Evolutionary conservation across 1,140 invertebrate genomes (phyloP), one percentile per base, ranked within the genome.

Genomic region (Sminthurinus signatus): DNA sequence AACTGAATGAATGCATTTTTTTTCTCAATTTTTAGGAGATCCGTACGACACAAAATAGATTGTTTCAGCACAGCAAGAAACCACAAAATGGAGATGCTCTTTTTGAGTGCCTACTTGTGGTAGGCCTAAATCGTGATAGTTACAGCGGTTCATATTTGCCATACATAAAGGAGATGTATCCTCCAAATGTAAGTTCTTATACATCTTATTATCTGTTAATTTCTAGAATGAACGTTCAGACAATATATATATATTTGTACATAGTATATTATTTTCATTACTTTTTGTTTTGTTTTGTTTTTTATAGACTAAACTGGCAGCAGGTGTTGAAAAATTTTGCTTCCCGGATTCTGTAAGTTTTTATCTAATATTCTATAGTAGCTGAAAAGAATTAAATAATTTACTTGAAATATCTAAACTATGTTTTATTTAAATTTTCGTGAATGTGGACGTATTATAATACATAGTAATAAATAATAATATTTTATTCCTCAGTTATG

Each of bases 331-430:
- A 75, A 78, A 82, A 58, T 80, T 86, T 27, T 84, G 84, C 80
- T 82, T 89, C 79, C 83, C 88, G 71, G 78, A 88, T 79, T 76
- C n/a, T n/a, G n/a, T n/a, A n/a, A n/a, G n/a, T n/a, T n/a, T n/a
- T n/a, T n/a, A n/a, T n/a, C n/a, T n/a, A n/a, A n/a, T n/a, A n/a
- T n/a, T n/a, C n/a, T n/a, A n/a, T n/a, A n/a, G n/a, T n/a, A n/a
- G n/a, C n/a, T n/a, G n/a, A n/a, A n/a, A n/a, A n/a, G n/a, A n/a
- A n/a, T n/a, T n/a, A n/a, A n/a, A n/a, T n/a, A n/a, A n/a, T n/a
- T n/a, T n/a, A n/a, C n/a, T n/a, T n/a, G n/a, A n/a, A n/a, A n/a
- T n/a, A n/a, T n/a, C n/a, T n/a, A n/a, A n/a, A n/a, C n/a, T n/a
- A n/a, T n/a, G n/a, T n/a, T n/a, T n/a, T n/a, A n/a, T n/a, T n/a